Conservation (phyloP, 2,888 invertebrate species). For the Ceraclea dissimilis region DNA sequence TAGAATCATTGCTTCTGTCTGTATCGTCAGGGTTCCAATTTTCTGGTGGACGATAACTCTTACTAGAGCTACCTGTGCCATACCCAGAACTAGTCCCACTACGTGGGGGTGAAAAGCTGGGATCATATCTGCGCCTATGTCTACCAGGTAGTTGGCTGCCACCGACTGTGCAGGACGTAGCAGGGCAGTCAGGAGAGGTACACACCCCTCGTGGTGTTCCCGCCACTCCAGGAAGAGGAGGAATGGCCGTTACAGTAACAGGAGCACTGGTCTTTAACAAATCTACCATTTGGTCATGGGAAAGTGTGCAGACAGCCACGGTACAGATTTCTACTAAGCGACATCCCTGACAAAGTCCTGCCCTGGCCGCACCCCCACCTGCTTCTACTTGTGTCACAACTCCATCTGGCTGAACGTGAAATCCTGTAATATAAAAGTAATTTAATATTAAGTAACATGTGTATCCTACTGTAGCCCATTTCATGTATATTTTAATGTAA, state of each 20-base stretch:
- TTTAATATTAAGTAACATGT: not conserved
- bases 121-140: slow-evolving; percentile 63
- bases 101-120: slow-evolving; percentile 69
- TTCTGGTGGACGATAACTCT: slow-evolving; percentile 22
- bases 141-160: slow-evolving; percentile 45
- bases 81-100: slow-evolving; percentile 79
- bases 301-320: slow-evolving; percentile 80
- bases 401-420: slow-evolving; percentile 88
- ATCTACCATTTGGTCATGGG: slow-evolving; percentile 90
- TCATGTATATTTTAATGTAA: too few species aligned
- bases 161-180: slow-evolving; percentile 37
- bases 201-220: slow-evolving; percentile 19
- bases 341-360: slow-evolving; percentile 84
- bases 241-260: slow-evolving; percentile 76
- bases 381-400: slow-evolving; percentile 87
- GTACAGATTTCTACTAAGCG: slow-evolving; percentile 87
- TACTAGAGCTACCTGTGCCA: slow-evolving; percentile 54
- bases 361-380: slow-evolving; percentile 57
- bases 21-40: slow-evolving; percentile 18
- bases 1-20: slow-evolving; percentile 7
- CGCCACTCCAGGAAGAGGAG: slow-evolving; percentile 47
- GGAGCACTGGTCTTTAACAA: slow-evolving; percentile 81
- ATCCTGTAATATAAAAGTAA: slow-evolving; percentile 46
- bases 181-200: slow-evolving; percentile 24
- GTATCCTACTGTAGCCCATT: not conserved